Base-by-base conservation (phyloP, 35 echinoderm and acorn worm species). In the Eucidaris tribuloides region DNA sequence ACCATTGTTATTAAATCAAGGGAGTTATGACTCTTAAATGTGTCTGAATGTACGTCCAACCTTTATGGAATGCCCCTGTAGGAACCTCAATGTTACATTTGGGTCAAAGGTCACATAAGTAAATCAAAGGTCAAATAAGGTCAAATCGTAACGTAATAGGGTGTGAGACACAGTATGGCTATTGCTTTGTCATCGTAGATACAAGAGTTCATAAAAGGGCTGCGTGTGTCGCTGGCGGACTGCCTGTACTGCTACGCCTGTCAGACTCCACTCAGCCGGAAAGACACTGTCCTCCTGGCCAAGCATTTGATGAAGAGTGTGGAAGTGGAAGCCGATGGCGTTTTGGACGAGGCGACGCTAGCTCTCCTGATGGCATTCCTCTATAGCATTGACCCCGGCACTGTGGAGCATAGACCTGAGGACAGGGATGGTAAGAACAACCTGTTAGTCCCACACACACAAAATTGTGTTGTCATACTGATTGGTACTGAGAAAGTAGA, bases 181-280 rank as follows among this genome's bases (percentile, higher is more conserved):
- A n/a, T n/a, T n/a, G n/a, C n/a, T 50, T 62, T 65, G 2, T 5
- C 44, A 41, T 88, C 11, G 4, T 2, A 91, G 83, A 64, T 91
- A 39, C 66, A 42, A 45, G 89, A 85, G 72, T 84, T 91, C 32
- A 65, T 96, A 23, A 91, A 71, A 44, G 95, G 83, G 14, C 85
- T 93, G 32, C 86, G 96, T 50, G 62, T 66, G 18, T 93, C 83
- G 25, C 84, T 99, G 4, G 82, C 96, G 2, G 90, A 93, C 23
- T 99, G 86, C 40, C 76, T 99, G 23, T 99, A 86, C 46, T 79
- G 86, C 65, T 87, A 83, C 77, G 82, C 96, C 46, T 93, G 90
- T 58, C 90, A 93, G 68, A 90, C 89, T 3, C 82, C 86, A 7
- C 66, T 90, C 6, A 28, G n/a, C 2, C 59, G 77, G 23, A 38